These are phyloP conservation scores for Drosophila miranda DNA, from an alignment of 1,140 invertebrate species.

Conservation along the genomic window DNA sequence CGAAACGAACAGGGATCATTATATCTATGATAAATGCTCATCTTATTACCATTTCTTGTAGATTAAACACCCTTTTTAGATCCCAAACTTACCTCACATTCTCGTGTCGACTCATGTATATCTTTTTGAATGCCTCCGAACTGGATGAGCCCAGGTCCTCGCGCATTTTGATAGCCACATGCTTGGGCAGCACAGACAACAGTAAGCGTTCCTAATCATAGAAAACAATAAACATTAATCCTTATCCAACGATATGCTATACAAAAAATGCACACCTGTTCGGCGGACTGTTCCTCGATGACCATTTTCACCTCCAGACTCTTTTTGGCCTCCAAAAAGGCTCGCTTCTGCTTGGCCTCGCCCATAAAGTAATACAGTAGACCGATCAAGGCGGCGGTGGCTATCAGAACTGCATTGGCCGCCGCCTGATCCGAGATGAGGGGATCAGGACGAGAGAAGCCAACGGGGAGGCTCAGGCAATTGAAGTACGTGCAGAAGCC, in stretches of 20 bases:
- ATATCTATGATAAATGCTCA: too few relatives aligned
- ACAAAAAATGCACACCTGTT: slow-evolving; percentile 87
- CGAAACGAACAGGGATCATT: too few relatives aligned
- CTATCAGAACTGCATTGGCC: slow-evolving; percentile 88
- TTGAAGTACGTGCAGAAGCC: slow-evolving; percentile 85
- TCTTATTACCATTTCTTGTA: too few relatives aligned
- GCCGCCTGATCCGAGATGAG: slow-evolving; percentile 74
- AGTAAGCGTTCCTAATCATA: slow-evolving; percentile 90
- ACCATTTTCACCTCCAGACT: slow-evolving; percentile 95
- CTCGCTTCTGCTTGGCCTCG: slow-evolving; percentile 92
- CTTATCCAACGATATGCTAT: background rate
- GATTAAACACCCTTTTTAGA: background rate
- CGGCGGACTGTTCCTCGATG: slow-evolving; percentile 95
- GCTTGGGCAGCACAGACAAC: slow-evolving; percentile 95
- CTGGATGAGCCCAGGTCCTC: slow-evolving; percentile 93
- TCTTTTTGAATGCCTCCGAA: slow-evolving; percentile 97
- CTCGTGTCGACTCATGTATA: slow-evolving; percentile 98
- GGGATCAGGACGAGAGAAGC: slow-evolving; percentile 82
- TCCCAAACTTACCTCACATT: slow-evolving; percentile 91
- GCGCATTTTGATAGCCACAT: slow-evolving; percentile 97
- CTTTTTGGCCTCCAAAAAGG: slow-evolving; percentile 95
- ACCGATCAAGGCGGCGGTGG: slow-evolving; percentile 89
- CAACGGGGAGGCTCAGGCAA: slow-evolving; percentile 85
- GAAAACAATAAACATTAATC: background rate
- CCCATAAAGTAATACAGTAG: slow-evolving; percentile 90